A percentile compares a stretch with the other conserved stretches of the same genome.
Evolutionary conservation across 2,888 invertebrate species (phyloP).

Genomic region (Aphodius granarius): DNA sequence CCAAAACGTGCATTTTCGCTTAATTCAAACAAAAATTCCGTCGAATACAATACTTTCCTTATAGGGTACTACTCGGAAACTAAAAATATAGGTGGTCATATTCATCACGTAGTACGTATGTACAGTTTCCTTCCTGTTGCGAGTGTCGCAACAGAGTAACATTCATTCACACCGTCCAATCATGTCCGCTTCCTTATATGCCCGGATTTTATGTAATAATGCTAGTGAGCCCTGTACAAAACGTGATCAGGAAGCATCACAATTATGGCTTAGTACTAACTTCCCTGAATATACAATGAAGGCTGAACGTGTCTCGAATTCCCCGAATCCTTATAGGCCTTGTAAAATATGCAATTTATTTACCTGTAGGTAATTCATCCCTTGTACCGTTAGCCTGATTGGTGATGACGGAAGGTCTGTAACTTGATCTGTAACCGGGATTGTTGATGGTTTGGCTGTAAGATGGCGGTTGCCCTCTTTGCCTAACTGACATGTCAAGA

Average conservation of each 20-base stretch:
- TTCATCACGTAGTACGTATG: neutral
- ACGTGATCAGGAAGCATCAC: conserved; percentile 8
- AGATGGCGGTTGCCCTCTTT: conserved; percentile 64
- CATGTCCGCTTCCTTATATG: neutral
- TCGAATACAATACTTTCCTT: no score
- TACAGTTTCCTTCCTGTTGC: neutral
- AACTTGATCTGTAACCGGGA: conserved; percentile 48
- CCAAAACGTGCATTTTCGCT: no score
- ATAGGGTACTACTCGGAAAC: no score
- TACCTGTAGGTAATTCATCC: conserved; percentile 52
- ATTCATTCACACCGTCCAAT: neutral
- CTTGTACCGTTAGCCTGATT: conserved; percentile 40
- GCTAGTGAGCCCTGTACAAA: neutral
- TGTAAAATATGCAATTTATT: conserved; percentile 11
- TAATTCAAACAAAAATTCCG: no score
- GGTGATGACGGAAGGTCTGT: conserved; percentile 68
- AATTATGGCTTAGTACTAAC: neutral
- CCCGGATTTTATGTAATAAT: neutral
- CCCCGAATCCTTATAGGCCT: neutral
- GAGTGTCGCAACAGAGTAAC: neutral
- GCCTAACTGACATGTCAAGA: conserved; percentile 64
- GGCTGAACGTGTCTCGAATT: neutral
- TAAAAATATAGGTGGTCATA: no score
- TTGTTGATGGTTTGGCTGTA: conserved; percentile 57
- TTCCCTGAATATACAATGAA: conserved; percentile 11